Conservation (phyloP, 2,113 vertebrate genomes). For the Zapornia atra region DNA sequence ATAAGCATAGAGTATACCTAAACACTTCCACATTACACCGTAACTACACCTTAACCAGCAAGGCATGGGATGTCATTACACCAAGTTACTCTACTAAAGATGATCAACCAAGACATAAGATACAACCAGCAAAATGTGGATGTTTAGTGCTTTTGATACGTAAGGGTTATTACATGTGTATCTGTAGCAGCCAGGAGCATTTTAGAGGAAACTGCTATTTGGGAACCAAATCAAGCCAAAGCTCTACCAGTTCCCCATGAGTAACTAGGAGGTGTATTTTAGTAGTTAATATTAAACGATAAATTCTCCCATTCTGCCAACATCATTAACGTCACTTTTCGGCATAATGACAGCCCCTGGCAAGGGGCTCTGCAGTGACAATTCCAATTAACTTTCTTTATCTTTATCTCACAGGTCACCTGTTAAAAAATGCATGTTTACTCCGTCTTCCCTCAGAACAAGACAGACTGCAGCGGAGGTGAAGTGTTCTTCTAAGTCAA, state of each 20-base stretch:
- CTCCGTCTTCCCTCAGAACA: background rate
- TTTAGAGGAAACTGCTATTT: background rate
- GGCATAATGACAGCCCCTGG: background rate
- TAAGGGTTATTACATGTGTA: background rate
- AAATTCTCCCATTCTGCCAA: background rate
- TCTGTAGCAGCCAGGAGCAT: background rate
- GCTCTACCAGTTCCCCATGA: background rate
- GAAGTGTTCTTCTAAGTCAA: background rate
- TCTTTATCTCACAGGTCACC: slow-evolving; percentile 13
- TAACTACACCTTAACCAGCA: background rate
- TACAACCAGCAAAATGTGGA: background rate
- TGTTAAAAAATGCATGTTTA: background rate
- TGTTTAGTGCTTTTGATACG: background rate
- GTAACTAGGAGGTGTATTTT: background rate
- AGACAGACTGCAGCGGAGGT: background rate
- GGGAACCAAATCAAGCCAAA: background rate
- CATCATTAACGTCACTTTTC: background rate
- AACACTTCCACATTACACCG: background rate
- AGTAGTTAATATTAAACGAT: background rate
- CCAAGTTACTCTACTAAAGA: background rate
- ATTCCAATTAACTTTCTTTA: slow-evolving; percentile 17
- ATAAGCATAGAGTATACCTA: background rate
- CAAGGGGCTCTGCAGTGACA: background rate
- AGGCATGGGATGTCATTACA: background rate
- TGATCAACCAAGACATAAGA: background rate